These are phyloP conservation scores for Cottus gobio DNA, from an alignment of 2,113 vertebrate species.

Conservation along the genomic window DNA sequence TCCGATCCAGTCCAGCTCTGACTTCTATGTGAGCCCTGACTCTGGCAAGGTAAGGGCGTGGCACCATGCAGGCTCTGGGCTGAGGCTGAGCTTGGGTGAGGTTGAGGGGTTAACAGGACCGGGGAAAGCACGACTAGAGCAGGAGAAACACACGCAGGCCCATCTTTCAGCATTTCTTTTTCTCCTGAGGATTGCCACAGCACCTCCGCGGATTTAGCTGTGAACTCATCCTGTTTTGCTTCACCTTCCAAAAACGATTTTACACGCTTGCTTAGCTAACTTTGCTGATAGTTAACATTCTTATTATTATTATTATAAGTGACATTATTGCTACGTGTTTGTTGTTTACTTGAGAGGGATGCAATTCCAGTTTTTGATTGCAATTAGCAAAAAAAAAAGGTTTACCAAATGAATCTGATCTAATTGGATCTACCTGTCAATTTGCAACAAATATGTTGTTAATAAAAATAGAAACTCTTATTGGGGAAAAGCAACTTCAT, in stretches of 20 bases:
- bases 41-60: constrained; percentile 92
- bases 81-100: constrained; percentile 54
- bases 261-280: background rate
- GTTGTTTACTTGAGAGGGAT: background rate
- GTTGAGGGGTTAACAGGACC: constrained; percentile 20
- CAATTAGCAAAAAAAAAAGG: background rate
- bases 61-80: constrained; percentile 69
- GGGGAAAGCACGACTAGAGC: background rate
- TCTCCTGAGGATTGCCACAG: background rate
- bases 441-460: background rate
- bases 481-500: background rate
- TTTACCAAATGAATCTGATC: background rate
- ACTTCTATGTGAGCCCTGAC: constrained; percentile 92
- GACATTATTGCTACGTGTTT: background rate
- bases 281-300: background rate
- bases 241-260: background rate
- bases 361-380: background rate
- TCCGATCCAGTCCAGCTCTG: constrained; percentile 85
- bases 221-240: background rate
- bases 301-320: too few relatives aligned
- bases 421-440: background rate
- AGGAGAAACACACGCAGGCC: background rate
- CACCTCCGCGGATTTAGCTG: background rate
- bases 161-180: background rate
- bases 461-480: background rate